A percentile compares a stretch with the other conserved stretches of the same genome.
Evolutionary conservation across 2,797 vertebrate species (phyloP).

Genomic region (Ctenopoma multispine): DNA sequence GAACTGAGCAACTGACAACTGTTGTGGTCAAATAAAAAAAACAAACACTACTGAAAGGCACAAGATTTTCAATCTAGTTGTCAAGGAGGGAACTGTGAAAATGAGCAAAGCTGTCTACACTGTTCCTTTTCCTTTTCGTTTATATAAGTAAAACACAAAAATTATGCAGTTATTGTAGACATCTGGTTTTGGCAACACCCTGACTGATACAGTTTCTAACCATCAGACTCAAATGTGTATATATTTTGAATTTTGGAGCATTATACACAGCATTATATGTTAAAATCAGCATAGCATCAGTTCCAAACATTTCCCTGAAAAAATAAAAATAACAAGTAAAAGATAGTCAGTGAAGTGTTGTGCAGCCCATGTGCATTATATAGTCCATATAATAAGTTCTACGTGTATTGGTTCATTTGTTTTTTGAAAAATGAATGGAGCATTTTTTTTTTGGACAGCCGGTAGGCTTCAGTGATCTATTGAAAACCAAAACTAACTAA

Average conservation of each 20-base stretch:
- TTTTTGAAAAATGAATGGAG: conserved; percentile 15
- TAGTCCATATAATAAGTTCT: conserved; percentile 16
- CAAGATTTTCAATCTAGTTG: conserved; percentile 29
- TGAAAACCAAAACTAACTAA: conserved; percentile 15
- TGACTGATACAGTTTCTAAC: conserved; percentile 4
- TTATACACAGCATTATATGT: conserved; percentile 8
- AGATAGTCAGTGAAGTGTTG: background rate
- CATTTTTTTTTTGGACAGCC: conserved; percentile 21
- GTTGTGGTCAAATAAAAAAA: conserved; percentile 44
- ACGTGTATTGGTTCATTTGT: conserved; percentile 12
- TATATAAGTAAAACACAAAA: background rate
- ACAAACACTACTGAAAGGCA: conserved; percentile 6
- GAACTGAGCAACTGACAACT: conserved; percentile 60
- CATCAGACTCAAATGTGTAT: conserved; percentile 12
- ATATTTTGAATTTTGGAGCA: conserved; percentile 6
- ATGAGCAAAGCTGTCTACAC: conserved; percentile 3
- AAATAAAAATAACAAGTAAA: conserved; percentile 5
- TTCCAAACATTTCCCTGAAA: conserved; percentile 18
- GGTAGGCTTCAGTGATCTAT: conserved; percentile 24
- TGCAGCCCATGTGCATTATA: conserved; percentile 54
- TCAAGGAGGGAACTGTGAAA: background rate
- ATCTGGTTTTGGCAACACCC: background rate
- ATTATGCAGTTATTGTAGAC: background rate
- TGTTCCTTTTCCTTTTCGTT: conserved; percentile 1
- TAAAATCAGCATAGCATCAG: conserved; percentile 7